A percentile compares a stretch with the other conserved stretches of the same genome.
phyloP scores from a whole-genome alignment of 2,797 vertebrate genomes.

The Platyrinchus mystaceus region DNA sequence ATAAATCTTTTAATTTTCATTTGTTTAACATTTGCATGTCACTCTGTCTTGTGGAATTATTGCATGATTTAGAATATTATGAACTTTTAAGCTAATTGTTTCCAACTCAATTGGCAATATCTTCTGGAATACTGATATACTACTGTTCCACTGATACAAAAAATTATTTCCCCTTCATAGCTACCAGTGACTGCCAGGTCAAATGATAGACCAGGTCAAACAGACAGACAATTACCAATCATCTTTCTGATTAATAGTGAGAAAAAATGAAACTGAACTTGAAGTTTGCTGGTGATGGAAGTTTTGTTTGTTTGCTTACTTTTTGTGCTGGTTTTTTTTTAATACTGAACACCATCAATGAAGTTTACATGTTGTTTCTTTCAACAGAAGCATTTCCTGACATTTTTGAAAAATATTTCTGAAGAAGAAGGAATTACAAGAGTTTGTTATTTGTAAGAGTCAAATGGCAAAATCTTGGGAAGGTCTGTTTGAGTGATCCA shows the following conservation, averaged over 20 bases:
- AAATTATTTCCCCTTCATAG: neutral
- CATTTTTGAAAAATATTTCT: neutral
- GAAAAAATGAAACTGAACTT: neutral
- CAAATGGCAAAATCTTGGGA: neutral
- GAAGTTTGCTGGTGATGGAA: neutral
- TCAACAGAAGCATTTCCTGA: neutral
- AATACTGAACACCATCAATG: neutral
- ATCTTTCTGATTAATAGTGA: neutral
- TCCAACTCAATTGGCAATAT: neutral
- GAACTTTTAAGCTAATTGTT: conserved; percentile 9
- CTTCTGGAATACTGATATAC: neutral
- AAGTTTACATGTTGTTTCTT: neutral
- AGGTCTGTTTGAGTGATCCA: neutral
- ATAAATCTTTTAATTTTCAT: neutral
- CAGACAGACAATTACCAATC: neutral
- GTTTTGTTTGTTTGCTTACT: neutral
- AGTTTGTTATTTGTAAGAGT: neutral
- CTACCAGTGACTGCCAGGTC: neutral
- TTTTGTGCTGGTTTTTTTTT: neutral
- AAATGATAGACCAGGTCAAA: neutral
- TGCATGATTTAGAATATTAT: neutral
- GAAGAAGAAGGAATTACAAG: neutral
- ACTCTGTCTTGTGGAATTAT: neutral
- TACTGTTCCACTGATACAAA: neutral
- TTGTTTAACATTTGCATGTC: neutral